phyloP scores from a whole-genome alignment of 2,113 vertebrate genomes.

The Melanotaenia duboulayi region DNA sequence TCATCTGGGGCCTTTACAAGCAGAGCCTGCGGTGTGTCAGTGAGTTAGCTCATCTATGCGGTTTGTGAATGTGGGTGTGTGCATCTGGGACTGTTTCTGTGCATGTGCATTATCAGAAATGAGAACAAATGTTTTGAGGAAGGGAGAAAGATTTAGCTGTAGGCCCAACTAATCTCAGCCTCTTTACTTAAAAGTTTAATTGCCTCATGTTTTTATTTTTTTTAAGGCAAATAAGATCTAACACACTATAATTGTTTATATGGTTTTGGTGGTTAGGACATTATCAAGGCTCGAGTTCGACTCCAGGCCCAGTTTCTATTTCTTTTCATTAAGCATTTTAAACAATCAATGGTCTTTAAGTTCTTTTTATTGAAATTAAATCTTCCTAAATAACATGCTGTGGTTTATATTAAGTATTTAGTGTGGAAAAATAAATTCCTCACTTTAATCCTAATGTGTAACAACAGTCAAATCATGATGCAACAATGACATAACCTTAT shows the following conservation, averaged over 20 bases:
- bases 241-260: neutral
- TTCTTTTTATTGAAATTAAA: slow-evolving; percentile 48
- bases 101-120: slow-evolving; percentile 18
- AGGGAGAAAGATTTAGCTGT: neutral
- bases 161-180: neutral
- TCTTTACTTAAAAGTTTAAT: no score
- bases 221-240: neutral
- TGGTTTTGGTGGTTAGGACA: slow-evolving; percentile 22
- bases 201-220: neutral
- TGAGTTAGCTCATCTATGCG: slow-evolving; percentile 75
- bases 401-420: slow-evolving; percentile 15
- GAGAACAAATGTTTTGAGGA: neutral
- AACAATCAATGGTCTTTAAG: neutral
- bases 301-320: neutral
- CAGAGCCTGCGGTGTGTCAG: slow-evolving; percentile 93
- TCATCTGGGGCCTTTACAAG: slow-evolving; percentile 96
- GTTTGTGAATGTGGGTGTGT: slow-evolving; percentile 5
- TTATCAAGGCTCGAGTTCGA: neutral
- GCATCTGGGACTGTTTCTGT: neutral
- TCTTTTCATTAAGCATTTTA: neutral
- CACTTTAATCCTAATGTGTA: neutral
- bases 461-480: neutral
- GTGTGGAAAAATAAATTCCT: neutral
- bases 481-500: neutral
- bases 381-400: slow-evolving; percentile 10